Percentiles rank a stretch among this genome's conserved stretches.
These are phyloP conservation scores for Bos javanicus DNA, from an alignment of 2,113 vertebrate species.

Conservation along the genomic window DNA sequence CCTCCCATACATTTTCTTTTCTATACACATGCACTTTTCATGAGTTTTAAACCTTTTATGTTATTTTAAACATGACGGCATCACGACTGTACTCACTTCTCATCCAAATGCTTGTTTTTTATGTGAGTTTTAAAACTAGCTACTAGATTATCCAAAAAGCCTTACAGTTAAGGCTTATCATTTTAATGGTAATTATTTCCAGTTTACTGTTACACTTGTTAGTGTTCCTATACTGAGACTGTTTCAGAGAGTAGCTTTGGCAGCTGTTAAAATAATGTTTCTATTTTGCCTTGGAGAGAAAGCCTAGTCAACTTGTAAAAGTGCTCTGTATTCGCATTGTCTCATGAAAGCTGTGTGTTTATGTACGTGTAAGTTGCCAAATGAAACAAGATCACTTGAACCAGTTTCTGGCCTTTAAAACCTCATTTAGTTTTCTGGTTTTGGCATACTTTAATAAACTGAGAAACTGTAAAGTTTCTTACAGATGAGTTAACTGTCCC, in stretches of 20 bases:
- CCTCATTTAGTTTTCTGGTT: constrained; percentile 5
- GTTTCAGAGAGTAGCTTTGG: neutral
- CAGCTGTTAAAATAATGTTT: neutral
- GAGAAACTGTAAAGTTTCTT: neutral
- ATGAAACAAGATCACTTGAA: neutral
- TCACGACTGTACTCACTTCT: neutral
- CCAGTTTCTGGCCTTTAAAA: neutral
- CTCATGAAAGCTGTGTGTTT: neutral
- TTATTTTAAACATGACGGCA: neutral
- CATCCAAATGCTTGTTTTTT: neutral
- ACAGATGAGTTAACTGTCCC: neutral
- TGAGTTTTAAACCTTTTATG: neutral
- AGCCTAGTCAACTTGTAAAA: neutral
- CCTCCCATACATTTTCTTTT: neutral
- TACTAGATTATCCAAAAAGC: neutral
- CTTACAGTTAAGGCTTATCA: neutral
- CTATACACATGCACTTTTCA: neutral
- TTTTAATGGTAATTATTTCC: neutral
- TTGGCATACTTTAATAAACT: neutral
- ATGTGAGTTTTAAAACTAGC: neutral
- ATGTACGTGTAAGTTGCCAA: neutral
- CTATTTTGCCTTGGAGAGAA: neutral
- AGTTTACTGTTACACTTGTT: neutral
- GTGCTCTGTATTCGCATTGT: neutral
- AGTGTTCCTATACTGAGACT: neutral